phyloP scores from a whole-genome alignment of 2,797 vertebrate genomes.

The Euthynnus affinis region DNA sequence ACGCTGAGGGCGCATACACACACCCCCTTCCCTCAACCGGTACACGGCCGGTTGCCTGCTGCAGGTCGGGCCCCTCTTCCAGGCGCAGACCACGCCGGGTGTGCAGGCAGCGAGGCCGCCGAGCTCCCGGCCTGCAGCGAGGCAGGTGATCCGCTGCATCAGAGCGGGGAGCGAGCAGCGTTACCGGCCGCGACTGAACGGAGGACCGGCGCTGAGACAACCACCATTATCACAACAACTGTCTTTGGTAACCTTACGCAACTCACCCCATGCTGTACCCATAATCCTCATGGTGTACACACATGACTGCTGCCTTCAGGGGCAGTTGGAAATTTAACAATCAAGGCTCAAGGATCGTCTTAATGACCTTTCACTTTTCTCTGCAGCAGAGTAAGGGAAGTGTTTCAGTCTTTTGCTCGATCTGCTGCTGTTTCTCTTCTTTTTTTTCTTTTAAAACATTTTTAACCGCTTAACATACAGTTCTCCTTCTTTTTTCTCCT shows the following conservation, averaged over 20 bases:
- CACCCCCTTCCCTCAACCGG: conserved; percentile 4
- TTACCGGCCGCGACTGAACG: background rate
- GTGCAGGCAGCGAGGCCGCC: conserved; percentile 41
- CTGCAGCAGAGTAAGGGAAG: no score
- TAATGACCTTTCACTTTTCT: no score
- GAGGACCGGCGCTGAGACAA: background rate
- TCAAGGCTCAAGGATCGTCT: no score
- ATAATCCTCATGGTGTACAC: conserved; percentile 63
- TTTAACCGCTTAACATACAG: no score
- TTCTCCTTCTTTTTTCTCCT: no score
- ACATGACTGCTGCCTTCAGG: conserved; percentile 51
- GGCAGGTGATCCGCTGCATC: conserved; percentile 70
- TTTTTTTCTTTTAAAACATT: no score
- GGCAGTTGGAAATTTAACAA: conserved; percentile 26
- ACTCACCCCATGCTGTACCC: conserved; percentile 74
- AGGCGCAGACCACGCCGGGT: conserved; percentile 25
- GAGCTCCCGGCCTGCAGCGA: conserved; percentile 52
- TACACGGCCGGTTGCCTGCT: background rate
- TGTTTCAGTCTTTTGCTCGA: no score
- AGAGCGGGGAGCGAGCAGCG: background rate
- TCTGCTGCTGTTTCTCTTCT: no score
- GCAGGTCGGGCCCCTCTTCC: conserved; percentile 32
- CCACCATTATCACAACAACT: background rate
- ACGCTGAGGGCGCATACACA: background rate
- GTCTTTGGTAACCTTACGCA: conserved; percentile 64